Evolutionary conservation across 2,113 vertebrate genomes (phyloP), one percentile per base, ranked within the genome.

Genomic region (Limnothrissa miodon): DNA sequence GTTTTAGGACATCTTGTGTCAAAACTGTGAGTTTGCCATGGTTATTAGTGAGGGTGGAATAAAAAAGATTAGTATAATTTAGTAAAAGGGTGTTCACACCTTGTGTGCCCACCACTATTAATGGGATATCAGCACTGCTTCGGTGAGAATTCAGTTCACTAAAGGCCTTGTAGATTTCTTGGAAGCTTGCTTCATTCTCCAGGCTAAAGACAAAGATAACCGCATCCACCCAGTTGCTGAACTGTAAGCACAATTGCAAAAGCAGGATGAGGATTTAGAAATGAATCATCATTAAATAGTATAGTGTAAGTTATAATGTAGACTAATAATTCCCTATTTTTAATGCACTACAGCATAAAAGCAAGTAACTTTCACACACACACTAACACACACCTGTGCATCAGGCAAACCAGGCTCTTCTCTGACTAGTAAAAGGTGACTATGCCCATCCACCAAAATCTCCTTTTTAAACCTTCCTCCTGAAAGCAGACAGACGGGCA

Each of bases 141-240:
- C 95, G 95, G 80, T 96, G 92, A 39, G 92, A 80, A 11, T 91
- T 89, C 83, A 99, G 93, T 90, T 95, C 95, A 56, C 92, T 92
- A 44, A 96, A 97, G 78, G 96, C 93, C 86, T 90, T 95, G 45
- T 95, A 95, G 80, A 97, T 95, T 81, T 98, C 96, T 93, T 97
- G 93, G 87, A 99, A 99, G 83, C 96, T 99, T 91, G 92, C 92
- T 90, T 99, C 97, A 1, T 96, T 97, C 91, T 99, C 98, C 94
- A 99, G 92, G 87, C 98, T 99, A 89, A 99, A 99, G 89, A 99
- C 97, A 87, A 99, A 95, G 90, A 99, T 94, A 81, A 98, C 94
- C 0, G 96, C 97, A 56, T 99, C 98, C 5, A 95, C 96, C 98
- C 98, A 99, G 93, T 93, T 95, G 91, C 96, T 93, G 90, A 99